Conservation (phyloP, 2,888 invertebrate genomes). For the Trileptium ribeirensis region DNA sequence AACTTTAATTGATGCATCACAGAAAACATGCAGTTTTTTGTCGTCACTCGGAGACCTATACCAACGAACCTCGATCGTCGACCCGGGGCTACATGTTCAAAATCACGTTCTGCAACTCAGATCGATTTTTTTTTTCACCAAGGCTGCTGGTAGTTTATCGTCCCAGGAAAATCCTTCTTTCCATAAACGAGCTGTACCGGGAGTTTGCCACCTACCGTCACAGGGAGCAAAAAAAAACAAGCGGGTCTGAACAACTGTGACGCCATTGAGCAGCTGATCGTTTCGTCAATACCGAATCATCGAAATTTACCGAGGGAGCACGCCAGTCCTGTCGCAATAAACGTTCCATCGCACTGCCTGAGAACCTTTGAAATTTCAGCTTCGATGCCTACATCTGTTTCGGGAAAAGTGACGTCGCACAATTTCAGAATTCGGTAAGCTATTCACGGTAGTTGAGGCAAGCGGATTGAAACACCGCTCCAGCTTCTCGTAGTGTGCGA, state of each 20-base stretch:
- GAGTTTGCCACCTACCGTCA: constrained; percentile 33
- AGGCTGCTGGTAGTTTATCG: constrained; percentile 27
- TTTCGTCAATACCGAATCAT: constrained; percentile 23
- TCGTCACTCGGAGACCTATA: background rate
- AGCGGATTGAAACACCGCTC: constrained; percentile 23
- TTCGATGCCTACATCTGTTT: background rate
- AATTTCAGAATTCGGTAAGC: constrained; percentile 6
- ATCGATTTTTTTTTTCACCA: background rate
- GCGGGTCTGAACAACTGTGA: constrained; percentile 35
- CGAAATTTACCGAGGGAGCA: background rate
- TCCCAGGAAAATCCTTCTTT: constrained; percentile 38
- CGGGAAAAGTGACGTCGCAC: background rate
- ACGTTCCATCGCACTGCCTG: background rate
- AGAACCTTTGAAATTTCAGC: background rate
- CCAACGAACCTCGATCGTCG: background rate
- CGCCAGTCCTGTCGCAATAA: constrained; percentile 1
- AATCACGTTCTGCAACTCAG: background rate
- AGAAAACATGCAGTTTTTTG: constrained; percentile 31
- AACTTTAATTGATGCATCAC: constrained; percentile 37
- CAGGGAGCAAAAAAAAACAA: constrained; percentile 32
- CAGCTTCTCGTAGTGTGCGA: constrained; percentile 10
- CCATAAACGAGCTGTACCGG: constrained; percentile 42
- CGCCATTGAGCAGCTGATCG: constrained; percentile 28
- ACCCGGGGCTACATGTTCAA: background rate
- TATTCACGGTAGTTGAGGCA: constrained; percentile 21